Percentiles rank a stretch among this genome's conserved stretches.
Conservation (phyloP, 2,888 invertebrate species). For the Phorcus lineatus region DNA sequence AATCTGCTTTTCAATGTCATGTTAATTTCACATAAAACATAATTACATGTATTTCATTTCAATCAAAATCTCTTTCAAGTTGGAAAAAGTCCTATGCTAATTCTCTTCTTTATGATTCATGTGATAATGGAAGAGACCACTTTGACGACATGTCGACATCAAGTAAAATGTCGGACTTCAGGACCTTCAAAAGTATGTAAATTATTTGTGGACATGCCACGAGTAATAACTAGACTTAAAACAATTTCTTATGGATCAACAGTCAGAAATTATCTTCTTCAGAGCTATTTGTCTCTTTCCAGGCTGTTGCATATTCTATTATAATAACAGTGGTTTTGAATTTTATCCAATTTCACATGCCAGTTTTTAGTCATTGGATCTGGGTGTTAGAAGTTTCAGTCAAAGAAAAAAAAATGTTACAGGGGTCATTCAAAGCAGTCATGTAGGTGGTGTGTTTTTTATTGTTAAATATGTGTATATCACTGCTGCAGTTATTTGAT, state of each 20-base stretch:
- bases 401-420: no score
- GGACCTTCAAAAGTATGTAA: constrained; percentile 13
- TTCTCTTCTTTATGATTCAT: not conserved
- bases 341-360: not conserved
- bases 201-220: not conserved
- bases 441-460: no score
- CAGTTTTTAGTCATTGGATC: not conserved
- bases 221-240: not conserved
- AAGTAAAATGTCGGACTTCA: not conserved
- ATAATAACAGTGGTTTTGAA: not conserved
- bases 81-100: not conserved
- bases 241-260: not conserved
- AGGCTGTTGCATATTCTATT: constrained; percentile 1
- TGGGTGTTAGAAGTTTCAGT: no score
- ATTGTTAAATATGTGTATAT: no score
- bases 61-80: not conserved
- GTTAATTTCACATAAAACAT: not conserved
- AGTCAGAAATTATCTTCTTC: not conserved
- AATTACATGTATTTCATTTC: not conserved
- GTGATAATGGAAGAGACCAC: not conserved
- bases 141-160: not conserved
- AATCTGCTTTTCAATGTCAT: not conserved
- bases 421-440: no score
- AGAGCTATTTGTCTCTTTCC: not conserved
- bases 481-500: no score